Evolutionary conservation across 2,888 invertebrate species (phyloP).

Genomic region (Tipula helvola): DNA sequence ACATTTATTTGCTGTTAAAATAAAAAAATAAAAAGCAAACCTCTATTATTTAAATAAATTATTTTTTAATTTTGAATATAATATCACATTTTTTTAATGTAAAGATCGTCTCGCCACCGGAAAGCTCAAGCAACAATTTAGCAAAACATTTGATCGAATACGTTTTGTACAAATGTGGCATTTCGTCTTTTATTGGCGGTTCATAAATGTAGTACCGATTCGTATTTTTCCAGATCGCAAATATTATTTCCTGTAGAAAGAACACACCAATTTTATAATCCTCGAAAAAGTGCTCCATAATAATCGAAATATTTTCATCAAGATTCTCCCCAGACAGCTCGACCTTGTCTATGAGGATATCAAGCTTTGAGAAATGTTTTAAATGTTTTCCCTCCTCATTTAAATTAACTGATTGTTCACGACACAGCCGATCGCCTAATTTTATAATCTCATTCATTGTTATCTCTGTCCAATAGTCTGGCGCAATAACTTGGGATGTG

Average conservation of each 20-base stretch:
- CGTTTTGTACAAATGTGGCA: background rate
- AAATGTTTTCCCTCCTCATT: background rate
- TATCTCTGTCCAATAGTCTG: background rate
- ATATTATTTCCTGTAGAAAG: background rate
- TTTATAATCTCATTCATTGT: background rate
- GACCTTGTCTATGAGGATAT: background rate
- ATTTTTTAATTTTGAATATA: conserved; percentile 1
- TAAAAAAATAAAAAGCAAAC: background rate
- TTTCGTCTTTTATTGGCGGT: background rate
- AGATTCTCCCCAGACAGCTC: background rate
- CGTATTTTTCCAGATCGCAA: background rate
- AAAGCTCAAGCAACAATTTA: background rate
- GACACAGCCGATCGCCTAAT: background rate
- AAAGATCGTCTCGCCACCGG: background rate
- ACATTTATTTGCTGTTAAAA: conserved; percentile 21
- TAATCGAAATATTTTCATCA: background rate
- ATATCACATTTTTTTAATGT: conserved; percentile 4
- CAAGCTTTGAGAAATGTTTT: background rate
- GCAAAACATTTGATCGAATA: background rate
- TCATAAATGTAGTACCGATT: background rate
- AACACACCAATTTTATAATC: background rate
- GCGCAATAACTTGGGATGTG: background rate
- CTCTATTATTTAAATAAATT: background rate
- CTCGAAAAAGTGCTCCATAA: background rate
- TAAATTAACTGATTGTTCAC: background rate